Conservation (phyloP, 2,888 invertebrate genomes). For the Macaria liturata region DNA sequence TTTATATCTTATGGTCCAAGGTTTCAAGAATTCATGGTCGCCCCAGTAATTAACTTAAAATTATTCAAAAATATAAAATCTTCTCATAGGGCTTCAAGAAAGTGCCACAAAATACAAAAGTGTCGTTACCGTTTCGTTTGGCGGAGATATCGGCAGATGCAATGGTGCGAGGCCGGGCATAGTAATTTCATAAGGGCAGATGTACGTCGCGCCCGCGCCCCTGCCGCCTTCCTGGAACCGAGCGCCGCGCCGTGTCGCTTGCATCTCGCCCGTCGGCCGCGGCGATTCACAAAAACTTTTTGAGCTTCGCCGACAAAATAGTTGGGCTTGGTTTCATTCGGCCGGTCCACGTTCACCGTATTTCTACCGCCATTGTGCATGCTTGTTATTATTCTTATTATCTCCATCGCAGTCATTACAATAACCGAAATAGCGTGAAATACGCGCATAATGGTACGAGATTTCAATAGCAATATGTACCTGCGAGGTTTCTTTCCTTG, state of each 20-base stretch:
- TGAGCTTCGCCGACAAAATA: constrained; percentile 70
- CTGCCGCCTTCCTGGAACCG: constrained; percentile 76
- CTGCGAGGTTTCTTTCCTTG: constrained; percentile 12
- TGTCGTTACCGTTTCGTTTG: too few relatives aligned
- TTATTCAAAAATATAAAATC: too few relatives aligned
- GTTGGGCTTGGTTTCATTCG: constrained; percentile 42
- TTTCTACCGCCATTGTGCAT: constrained; percentile 57
- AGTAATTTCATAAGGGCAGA: constrained; percentile 63
- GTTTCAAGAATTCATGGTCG: too few relatives aligned
- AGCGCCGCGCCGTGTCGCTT: constrained; percentile 52
- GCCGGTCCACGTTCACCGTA: constrained; percentile 50
- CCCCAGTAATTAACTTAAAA: too few relatives aligned
- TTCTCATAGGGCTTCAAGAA: too few relatives aligned
- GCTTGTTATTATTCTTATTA: constrained; percentile 38
- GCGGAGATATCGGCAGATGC: constrained; percentile 25
- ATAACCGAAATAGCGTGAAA: constrained; percentile 48
- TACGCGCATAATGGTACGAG: constrained; percentile 33
- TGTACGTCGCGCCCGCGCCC: constrained; percentile 62
- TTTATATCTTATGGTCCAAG: too few relatives aligned
- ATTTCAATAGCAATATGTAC: constrained; percentile 34
- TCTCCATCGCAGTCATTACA: constrained; percentile 43
- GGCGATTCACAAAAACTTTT: constrained; percentile 61
- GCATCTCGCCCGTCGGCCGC: constrained; percentile 48
- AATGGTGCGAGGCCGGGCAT: constrained; percentile 43
- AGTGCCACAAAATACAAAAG: too few relatives aligned